A percentile compares a stretch with the other conserved stretches of the same genome.
phyloP scores from a whole-genome alignment of 1,140 invertebrate genomes.

The Drosophila tani region DNA sequence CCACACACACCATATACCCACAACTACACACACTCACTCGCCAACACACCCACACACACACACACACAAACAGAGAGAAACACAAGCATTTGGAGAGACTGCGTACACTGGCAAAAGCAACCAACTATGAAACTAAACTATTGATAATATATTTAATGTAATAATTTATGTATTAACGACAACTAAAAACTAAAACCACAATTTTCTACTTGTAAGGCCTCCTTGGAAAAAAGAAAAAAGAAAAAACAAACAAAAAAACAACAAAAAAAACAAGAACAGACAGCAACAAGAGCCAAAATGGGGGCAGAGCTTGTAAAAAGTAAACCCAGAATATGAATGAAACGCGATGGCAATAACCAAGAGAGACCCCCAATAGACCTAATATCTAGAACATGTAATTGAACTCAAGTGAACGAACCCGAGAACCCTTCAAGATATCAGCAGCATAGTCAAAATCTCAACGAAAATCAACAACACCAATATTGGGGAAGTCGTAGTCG shows the following conservation, averaged over 20 bases:
- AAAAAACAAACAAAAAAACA: background rate
- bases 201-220: constrained; percentile 64
- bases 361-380: constrained; percentile 49
- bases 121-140: constrained; percentile 79
- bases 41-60: constrained; percentile 16
- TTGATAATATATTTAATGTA: constrained; percentile 79
- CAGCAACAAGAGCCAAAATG: constrained; percentile 50
- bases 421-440: constrained; percentile 35
- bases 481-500: constrained; percentile 48
- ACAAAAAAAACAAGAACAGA: constrained; percentile 15
- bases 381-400: constrained; percentile 41
- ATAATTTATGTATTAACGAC: constrained; percentile 81
- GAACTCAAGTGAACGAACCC: constrained; percentile 21
- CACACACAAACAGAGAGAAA: constrained; percentile 41
- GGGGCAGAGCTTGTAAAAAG: constrained; percentile 35
- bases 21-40: constrained; percentile 22
- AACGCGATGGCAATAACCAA: constrained; percentile 46
- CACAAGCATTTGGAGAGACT: constrained; percentile 75
- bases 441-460: constrained; percentile 40
- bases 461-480: constrained; percentile 46
- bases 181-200: constrained; percentile 67
- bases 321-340: constrained; percentile 28
- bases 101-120: constrained; percentile 73
- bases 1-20: constrained; percentile 14
- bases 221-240: constrained; percentile 25